These are phyloP conservation scores for Himalopsyche japonica DNA, from an alignment of 2,888 invertebrate species.

Conservation along the genomic window DNA sequence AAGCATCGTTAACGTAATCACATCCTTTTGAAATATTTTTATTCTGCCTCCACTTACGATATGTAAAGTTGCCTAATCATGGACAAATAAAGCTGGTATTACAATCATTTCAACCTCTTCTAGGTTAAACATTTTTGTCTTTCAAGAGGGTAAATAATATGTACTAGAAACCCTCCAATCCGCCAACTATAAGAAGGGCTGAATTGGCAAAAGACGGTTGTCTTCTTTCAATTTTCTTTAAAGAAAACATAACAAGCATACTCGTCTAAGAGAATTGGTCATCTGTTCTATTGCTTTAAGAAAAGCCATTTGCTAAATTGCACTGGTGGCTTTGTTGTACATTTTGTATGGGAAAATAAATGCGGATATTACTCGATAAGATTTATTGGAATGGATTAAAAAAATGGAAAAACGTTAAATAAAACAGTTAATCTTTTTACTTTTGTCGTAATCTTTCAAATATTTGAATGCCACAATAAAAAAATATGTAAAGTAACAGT, in stretches of 20 bases:
- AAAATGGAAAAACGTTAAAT: too few species aligned
- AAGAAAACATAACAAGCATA: conserved; percentile 16
- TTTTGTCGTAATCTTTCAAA: too few species aligned
- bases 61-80: too few species aligned
- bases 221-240: background rate
- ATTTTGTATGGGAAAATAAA: background rate
- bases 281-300: conserved; percentile 31
- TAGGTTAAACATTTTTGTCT: background rate
- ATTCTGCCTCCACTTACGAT: too few species aligned
- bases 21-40: too few species aligned
- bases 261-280: conserved; percentile 25
- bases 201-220: background rate
- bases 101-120: background rate
- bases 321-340: background rate
- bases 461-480: too few species aligned
- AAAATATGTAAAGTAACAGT: too few species aligned
- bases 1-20: too few species aligned
- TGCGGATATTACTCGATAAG: background rate
- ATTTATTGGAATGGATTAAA: background rate
- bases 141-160: background rate
- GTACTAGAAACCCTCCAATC: background rate
- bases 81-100: background rate
- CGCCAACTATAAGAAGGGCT: background rate
- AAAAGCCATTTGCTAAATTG: conserved; percentile 33
- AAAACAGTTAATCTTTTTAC: too few species aligned